These are phyloP conservation scores for Bothrops jararaca DNA, from an alignment of 2,113 vertebrate species.

Conservation along the genomic window DNA sequence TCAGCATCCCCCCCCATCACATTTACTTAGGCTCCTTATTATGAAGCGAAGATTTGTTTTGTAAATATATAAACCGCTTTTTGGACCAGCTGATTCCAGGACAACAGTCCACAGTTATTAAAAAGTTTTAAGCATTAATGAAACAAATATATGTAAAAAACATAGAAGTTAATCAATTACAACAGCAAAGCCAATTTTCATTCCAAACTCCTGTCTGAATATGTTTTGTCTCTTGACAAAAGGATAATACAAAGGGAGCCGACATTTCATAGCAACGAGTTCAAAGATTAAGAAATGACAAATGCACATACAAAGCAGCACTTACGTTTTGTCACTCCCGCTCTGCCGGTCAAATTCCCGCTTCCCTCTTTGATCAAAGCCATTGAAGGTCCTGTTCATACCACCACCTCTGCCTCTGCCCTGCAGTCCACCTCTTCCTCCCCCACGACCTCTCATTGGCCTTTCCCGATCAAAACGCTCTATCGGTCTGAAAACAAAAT, in stretches of 20 bases:
- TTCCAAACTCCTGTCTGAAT: not conserved
- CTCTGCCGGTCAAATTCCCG: conserved; percentile 80
- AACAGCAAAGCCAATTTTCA: not conserved
- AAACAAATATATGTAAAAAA: not conserved
- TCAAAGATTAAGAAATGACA: not conserved
- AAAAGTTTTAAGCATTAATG: not conserved
- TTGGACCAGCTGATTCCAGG: not conserved
- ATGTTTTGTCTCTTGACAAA: not conserved
- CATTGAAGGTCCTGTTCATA: conserved; percentile 65
- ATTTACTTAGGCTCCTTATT: not conserved
- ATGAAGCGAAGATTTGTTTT: not conserved
- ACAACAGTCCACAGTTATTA: not conserved
- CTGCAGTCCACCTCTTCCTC: conserved; percentile 67
- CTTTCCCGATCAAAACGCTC: conserved; percentile 65
- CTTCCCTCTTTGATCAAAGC: conserved; percentile 79
- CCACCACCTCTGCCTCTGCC: conserved; percentile 74
- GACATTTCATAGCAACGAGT: not conserved
- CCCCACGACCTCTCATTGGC: conserved; percentile 60
- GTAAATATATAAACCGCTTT: not conserved
- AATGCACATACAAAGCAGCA: conserved; percentile 31
- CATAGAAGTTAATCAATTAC: not conserved
- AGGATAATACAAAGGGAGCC: not conserved
- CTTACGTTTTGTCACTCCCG: conserved; percentile 76
- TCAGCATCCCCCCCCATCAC: not conserved
- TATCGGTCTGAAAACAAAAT: conserved; percentile 57